These are phyloP conservation scores for Andrena praecox DNA, from an alignment of 2,888 invertebrate species.

Conservation along the genomic window DNA sequence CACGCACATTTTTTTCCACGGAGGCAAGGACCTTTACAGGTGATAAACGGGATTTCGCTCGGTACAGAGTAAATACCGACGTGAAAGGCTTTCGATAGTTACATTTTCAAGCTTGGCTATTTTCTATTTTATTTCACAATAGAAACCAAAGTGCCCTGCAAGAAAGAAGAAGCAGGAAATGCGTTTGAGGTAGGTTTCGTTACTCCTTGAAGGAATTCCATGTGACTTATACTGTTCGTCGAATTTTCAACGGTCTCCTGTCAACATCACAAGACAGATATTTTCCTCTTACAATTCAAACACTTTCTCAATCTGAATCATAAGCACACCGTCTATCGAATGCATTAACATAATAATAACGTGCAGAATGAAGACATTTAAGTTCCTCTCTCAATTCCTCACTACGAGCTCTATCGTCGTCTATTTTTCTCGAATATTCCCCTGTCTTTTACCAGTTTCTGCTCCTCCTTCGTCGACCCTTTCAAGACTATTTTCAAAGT, in stretches of 20 bases:
- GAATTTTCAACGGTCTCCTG: not conserved
- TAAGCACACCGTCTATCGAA: not conserved
- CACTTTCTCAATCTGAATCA: not conserved
- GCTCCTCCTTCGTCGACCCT: not conserved
- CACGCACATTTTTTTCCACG: not conserved
- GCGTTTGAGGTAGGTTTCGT: not conserved
- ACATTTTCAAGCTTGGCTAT: no score
- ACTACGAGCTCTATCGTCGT: not conserved
- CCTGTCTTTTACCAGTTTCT: not conserved
- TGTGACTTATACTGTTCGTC: not conserved
- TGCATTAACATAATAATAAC: conserved; percentile 43
- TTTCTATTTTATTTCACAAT: not conserved
- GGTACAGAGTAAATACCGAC: not conserved
- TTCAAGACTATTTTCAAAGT: not conserved
- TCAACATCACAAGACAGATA: not conserved
- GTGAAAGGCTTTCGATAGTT: not conserved
- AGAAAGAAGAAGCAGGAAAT: not conserved
- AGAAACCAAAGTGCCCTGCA: not conserved
- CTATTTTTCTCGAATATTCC: not conserved
- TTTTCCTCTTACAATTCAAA: not conserved
- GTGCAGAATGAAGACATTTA: conserved; percentile 17
- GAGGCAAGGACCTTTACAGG: not conserved
- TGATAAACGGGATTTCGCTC: not conserved
- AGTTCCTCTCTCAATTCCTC: not conserved
- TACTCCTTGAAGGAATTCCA: not conserved